Base-by-base conservation (phyloP, 2,113 vertebrate genomes). In the Callaeas wilsoni region DNA sequence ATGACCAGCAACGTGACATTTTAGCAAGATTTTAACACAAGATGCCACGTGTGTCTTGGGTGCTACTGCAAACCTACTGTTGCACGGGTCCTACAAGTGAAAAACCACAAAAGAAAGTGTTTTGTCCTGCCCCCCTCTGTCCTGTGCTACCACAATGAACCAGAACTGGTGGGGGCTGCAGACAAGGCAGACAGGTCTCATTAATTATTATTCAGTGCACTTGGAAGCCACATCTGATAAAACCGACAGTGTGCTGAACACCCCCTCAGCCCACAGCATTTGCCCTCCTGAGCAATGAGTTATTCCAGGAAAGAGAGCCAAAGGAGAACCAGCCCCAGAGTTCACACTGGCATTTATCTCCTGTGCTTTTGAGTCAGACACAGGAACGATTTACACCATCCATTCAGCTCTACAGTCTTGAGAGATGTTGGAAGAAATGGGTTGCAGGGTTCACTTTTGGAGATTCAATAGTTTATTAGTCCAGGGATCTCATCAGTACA, bases 321-420 rank as follows among this genome's bases (percentile, higher is more conserved):
- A 27, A 65, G 41, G 33, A 62, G 18, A 25, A 33, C 33, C 33
- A 68, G 29, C 17, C 33, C 49, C 65, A 49, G 23, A 39, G 19
- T 6, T 56, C 32, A 65, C 25, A 46, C 4, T 0, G 0, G 13
- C 29, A 27, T 60, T 56, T 37, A 4, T 19, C 64, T 65, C 37
- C 59, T 37, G 21, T 2, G 0, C n/a, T 41, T 46, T 67, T 56
- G 59, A 46, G 32, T 57, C 86, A 90, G 49, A 44, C 22, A 39
- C 10, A 22, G 26, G 33, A 80, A 80, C 8, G 10, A 41, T 64
- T 71, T 57, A 18, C 7, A 11, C 5, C 7, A 12, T 22, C 21
- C 1, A 2, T 73, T 68, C 49, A 79, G 17, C 13, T 79, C 32
- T 18, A 10, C 22, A 18, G 18, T 32, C 39, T 76, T 68, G 62